Base-by-base conservation (phyloP, 2,113 vertebrate species). In the Ceyx cyanopectus region DNA sequence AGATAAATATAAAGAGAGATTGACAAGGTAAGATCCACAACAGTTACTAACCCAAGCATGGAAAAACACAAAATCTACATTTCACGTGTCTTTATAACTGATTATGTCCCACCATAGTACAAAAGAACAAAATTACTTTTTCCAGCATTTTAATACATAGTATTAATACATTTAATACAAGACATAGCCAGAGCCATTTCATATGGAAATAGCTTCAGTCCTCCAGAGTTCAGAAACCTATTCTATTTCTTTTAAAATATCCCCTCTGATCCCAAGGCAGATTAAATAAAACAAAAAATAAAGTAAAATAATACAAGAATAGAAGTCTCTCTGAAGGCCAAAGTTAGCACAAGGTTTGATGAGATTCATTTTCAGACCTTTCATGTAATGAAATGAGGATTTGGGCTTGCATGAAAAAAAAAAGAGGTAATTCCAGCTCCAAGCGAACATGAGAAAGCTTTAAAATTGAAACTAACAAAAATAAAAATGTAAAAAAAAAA, bases 181-280 rank as follows among this genome's bases (percentile, higher is more conserved):
- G 68, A 82, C 34, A 34, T 1, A 83, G 76, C 76, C 76, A 93
- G 76, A 30, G 14, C 56, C 63, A 87, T 86, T 94, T 88, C 73
- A 61, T 74, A 83, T 1, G 4, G 88, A 95, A 96, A 94, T 27
- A 88, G 22, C 48, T 87, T 92, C 80, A 89, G 76, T 30, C 82
- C 94, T 93, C 76, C 76, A 81, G 68, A 81, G 61, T 87, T 81
- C 85, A 93, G 68, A 87, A 90, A 90, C 78, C 29, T 57, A 88
- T 92, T 87, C 29, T 2, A 63, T 86, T 86, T 78, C 89, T 94
- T 92, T 78, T 60, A 87, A 90, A 95, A 94, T 81, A 78, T 50
- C 67, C 92, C 74, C 41, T 51, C 87, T 20, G 87, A 81, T 78
- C 85, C 63, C 81, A 76, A 63, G 6, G 60, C 50, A 90, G 30